Percentiles rank a stretch among this genome's conserved stretches.
phyloP scores from a whole-genome alignment of 1,140 invertebrate genomes.

The Drosophila orena region DNA sequence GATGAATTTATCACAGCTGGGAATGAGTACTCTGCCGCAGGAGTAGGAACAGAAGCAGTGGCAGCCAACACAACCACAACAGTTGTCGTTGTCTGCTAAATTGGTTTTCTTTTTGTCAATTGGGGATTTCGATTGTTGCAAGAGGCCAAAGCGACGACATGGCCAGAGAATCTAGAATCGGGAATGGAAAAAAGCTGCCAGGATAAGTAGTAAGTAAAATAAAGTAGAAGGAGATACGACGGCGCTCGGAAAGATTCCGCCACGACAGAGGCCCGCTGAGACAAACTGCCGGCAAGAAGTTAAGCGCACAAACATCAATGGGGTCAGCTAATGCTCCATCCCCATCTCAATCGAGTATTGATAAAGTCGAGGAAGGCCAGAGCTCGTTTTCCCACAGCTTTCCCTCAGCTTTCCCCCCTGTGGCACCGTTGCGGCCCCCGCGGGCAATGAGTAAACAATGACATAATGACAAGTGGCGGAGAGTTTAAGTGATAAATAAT shows the following conservation, averaged over 20 bases:
- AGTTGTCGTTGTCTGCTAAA: conserved; percentile 83
- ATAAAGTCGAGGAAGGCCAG: conserved; percentile 71
- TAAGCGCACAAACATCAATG: conserved; percentile 77
- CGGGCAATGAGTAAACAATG: conserved; percentile 83
- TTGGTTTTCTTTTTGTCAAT: conserved; percentile 85
- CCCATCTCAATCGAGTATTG: conserved; percentile 82
- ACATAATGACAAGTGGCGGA: conserved; percentile 85
- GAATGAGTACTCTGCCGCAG: conserved; percentile 56
- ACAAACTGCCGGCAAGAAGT: conserved; percentile 76
- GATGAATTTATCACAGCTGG: conserved; percentile 83
- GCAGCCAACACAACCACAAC: conserved; percentile 34
- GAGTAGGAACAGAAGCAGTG: neutral
- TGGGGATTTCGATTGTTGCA: conserved; percentile 84
- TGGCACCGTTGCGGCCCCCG: conserved; percentile 24
- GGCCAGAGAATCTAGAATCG: conserved; percentile 12
- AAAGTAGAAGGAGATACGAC: conserved; percentile 62
- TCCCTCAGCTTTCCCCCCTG: neutral
- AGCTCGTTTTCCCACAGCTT: conserved; percentile 35
- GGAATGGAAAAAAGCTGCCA: conserved; percentile 43
- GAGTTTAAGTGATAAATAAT: conserved; percentile 85
- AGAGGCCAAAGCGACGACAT: conserved; percentile 70
- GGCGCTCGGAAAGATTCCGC: conserved; percentile 23
- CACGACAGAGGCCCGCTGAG: conserved; percentile 62
- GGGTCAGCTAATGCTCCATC: conserved; percentile 73
- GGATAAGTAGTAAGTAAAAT: conserved; percentile 80